Evolutionary conservation across 1,140 invertebrate species (phyloP).

Genomic region (Adoxophyes honmai): DNA sequence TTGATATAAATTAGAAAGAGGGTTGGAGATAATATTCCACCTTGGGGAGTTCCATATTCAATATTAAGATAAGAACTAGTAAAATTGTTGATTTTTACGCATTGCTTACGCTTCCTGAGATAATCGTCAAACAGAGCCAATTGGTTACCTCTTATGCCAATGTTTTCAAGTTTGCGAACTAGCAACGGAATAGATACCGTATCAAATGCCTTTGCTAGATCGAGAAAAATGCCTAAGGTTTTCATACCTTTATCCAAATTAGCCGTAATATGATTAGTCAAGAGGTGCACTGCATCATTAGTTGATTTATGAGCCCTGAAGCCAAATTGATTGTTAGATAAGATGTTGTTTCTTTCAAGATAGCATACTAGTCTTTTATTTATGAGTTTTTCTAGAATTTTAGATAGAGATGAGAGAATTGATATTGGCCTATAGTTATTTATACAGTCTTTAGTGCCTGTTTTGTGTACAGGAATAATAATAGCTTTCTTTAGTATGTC

Average conservation of each 20-base stretch:
- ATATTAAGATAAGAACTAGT: background rate
- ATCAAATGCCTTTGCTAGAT: background rate
- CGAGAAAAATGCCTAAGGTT: background rate
- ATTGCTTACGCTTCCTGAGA: background rate
- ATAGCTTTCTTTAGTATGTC: conserved; percentile 16
- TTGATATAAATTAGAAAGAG: no score
- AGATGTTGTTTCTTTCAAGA: background rate
- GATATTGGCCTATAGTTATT: conserved; percentile 24
- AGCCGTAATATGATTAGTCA: background rate
- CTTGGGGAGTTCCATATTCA: conserved; percentile 9
- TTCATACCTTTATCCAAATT: background rate
- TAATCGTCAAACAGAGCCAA: background rate
- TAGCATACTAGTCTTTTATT: background rate
- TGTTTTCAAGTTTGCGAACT: no score
- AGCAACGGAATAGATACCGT: background rate
- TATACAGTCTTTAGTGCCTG: conserved; percentile 14
- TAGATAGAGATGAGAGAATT: conserved; percentile 3
- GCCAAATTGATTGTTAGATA: background rate
- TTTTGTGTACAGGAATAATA: conserved; percentile 19
- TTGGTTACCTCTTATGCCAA: background rate
- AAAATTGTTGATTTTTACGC: background rate
- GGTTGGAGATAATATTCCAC: conserved; percentile 7
- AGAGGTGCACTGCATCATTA: background rate
- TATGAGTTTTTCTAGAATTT: conserved; percentile 1
- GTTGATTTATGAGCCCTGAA: background rate